Base-by-base conservation (phyloP, 2,797 vertebrate genomes). In the Carapus acus region DNA sequence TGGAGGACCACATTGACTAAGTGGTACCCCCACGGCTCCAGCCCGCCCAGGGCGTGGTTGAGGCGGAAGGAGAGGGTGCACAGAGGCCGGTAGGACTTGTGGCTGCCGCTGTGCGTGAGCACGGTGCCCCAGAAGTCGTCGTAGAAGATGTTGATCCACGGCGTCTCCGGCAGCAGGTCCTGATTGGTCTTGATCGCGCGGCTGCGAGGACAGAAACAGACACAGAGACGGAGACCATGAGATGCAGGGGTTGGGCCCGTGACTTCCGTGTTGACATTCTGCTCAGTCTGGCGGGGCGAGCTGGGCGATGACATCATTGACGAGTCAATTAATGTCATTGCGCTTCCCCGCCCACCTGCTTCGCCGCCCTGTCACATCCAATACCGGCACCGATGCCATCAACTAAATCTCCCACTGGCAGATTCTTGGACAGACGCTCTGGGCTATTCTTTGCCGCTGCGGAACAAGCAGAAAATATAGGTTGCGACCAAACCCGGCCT, bases 181-280 rank as follows among this genome's bases (percentile, higher is more conserved):
- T 97, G 96, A 84, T 99, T 99, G 53, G 94, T 97, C 88, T 96
- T 99, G 89, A 99, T 98, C 49, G 96, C 96, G 72, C 96, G 95
- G 86, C 96, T 99, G 71, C n/a, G 80, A 84, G 78, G 67, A 85
- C 65, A 74, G 53, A 1, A 43, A 45, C 4, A 45, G 51, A 22
- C 14, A 2, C n/a, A n/a, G n/a, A n/a, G n/a, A n/a, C n/a, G n/a
- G n/a, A n/a, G n/a, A n/a, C n/a, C n/a, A n/a, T n/a, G n/a, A n/a
- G n/a, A n/a, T n/a, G n/a, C n/a, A n/a, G n/a, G n/a, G n/a, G n/a
- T n/a, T n/a, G n/a, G n/a, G n/a, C n/a, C n/a, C n/a, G n/a, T n/a
- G n/a, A n/a, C n/a, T n/a, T n/a, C n/a, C n/a, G n/a, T n/a, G n/a
- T n/a, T n/a, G n/a, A n/a, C n/a, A n/a, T n/a, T n/a, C n/a, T n/a